Conservation (phyloP, 2,113 vertebrate species). For the Phaethon lepturus region DNA sequence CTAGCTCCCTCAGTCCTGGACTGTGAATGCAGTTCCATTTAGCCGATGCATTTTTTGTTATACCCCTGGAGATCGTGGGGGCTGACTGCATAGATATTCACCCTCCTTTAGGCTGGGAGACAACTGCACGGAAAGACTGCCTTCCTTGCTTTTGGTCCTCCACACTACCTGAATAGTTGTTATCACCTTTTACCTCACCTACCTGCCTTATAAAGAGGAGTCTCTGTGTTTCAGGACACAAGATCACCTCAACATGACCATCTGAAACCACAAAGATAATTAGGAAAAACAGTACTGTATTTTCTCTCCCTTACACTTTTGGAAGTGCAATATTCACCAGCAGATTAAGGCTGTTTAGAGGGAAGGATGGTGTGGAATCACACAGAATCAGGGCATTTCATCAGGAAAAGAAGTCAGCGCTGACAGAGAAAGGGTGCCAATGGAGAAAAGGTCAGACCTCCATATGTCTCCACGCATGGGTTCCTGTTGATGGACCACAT, state of each 20-base stretch:
- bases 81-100: background rate
- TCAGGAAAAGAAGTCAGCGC: background rate
- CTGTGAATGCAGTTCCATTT: accelerated
- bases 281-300: background rate
- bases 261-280: background rate
- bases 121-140: background rate
- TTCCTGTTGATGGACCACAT: background rate
- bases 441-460: background rate
- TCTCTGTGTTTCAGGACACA: background rate
- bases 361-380: background rate
- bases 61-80: accelerated
- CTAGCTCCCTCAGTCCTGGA: background rate
- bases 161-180: background rate
- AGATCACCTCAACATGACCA: background rate
- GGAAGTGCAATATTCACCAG: background rate
- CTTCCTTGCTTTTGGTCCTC: background rate
- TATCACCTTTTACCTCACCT: background rate
- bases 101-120: background rate
- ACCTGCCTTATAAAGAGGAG: background rate
- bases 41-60: background rate
- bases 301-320: background rate
- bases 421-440: background rate
- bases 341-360: background rate
- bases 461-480: background rate
- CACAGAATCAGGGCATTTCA: background rate